These are phyloP conservation scores for Eriosoma lanigerum DNA, from an alignment of 1,140 invertebrate species.

Conservation along the genomic window DNA sequence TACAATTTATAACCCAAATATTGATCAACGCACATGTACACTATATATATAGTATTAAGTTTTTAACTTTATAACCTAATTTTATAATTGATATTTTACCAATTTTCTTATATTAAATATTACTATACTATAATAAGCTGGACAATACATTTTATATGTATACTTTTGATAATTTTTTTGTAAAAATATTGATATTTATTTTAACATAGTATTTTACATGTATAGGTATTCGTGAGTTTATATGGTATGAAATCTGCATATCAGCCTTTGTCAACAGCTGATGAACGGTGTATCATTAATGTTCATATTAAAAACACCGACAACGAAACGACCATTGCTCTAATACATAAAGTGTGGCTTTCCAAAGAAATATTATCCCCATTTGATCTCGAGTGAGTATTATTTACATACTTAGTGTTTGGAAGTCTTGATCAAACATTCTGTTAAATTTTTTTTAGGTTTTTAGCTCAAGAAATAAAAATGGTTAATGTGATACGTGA, in stretches of 20 bases:
- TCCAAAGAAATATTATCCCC: slow-evolving; percentile 19
- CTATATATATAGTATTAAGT: no score
- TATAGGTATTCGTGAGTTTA: slow-evolving; percentile 14
- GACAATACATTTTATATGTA: no score
- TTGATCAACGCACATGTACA: no score
- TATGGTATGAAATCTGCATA: slow-evolving; percentile 30
- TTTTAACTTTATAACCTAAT: no score
- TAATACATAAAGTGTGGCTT: slow-evolving; percentile 6
- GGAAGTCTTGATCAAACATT: background rate
- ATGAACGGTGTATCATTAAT: slow-evolving; percentile 37
- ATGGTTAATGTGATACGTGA: slow-evolving; percentile 8
- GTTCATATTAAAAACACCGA: background rate
- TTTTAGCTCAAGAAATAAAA: slow-evolving; percentile 2
- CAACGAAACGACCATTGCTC: background rate
- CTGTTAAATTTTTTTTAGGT: background rate
- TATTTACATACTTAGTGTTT: background rate
- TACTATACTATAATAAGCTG: no score
- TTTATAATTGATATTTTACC: no score
- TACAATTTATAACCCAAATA: no score
- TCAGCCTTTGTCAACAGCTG: slow-evolving; percentile 6
- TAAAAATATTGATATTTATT: no score
- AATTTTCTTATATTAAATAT: no score
- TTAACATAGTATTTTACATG: background rate
- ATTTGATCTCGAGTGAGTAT: slow-evolving; percentile 25
- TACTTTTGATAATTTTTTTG: no score